A percentile compares a stretch with the other conserved stretches of the same genome.
phyloP scores from a whole-genome alignment of 2,888 invertebrate genomes.

The Campopleginae sp. region DNA sequence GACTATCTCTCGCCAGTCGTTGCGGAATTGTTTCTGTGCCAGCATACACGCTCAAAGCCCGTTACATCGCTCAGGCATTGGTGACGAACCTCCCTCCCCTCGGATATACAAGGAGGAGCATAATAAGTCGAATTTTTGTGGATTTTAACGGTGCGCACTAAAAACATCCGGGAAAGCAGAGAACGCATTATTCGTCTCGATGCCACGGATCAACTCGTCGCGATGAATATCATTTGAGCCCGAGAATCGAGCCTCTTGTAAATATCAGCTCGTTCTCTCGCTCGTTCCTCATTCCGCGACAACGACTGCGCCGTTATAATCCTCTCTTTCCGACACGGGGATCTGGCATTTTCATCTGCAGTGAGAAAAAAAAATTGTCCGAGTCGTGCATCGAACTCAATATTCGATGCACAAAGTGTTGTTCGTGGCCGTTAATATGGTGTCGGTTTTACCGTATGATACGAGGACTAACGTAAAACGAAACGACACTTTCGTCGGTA shows the following conservation, averaged over 20 bases:
- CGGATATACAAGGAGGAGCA: neutral
- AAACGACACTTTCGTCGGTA: neutral
- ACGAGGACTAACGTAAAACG: neutral
- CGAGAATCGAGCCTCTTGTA: neutral
- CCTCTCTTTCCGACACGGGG: neutral
- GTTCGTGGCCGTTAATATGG: neutral
- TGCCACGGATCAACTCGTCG: neutral
- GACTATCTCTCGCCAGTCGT: conserved; percentile 57
- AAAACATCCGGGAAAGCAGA: neutral
- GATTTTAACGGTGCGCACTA: neutral
- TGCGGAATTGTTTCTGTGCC: conserved; percentile 59
- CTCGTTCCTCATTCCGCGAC: neutral
- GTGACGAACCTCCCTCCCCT: neutral
- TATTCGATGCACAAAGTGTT: neutral
- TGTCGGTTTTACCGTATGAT: neutral
- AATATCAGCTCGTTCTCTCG: neutral
- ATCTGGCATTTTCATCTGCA: neutral
- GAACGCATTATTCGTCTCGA: neutral
- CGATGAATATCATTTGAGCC: neutral
- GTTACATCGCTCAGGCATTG: neutral
- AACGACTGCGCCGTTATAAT: conserved; percentile 4
- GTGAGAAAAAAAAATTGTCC: neutral
- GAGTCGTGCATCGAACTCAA: neutral
- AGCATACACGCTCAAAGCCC: conserved; percentile 40
- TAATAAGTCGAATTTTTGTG: neutral